Evolutionary conservation across 2,797 vertebrate genomes (phyloP).

Genomic region (Sebastes baramenuke): DNA sequence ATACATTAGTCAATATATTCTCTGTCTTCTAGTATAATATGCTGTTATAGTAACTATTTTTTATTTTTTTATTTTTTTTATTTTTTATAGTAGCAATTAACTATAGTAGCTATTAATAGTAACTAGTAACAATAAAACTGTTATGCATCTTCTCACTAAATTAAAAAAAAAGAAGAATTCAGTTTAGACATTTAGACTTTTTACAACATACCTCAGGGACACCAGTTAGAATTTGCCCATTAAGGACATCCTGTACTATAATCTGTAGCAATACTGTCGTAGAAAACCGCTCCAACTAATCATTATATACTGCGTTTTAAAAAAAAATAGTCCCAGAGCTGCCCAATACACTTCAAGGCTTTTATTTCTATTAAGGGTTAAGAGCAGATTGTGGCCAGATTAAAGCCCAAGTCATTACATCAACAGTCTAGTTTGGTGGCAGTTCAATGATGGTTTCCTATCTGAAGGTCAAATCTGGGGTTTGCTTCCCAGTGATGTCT

Average conservation of each 20-base stretch:
- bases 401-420: slow-evolving; percentile 38
- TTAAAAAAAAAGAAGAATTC: not conserved
- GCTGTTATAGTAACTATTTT: not conserved
- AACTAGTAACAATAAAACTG: not conserved
- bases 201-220: not conserved
- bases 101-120: too few species aligned
- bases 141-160: not conserved
- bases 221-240: not conserved
- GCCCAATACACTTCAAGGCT: not conserved
- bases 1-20: not conserved
- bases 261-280: not conserved
- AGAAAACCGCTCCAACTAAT: not conserved
- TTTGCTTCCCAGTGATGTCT: not conserved
- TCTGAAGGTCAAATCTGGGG: slow-evolving; percentile 28
- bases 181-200: not conserved
- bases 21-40: not conserved
- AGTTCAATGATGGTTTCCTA: slow-evolving; percentile 30
- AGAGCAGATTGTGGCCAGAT: slow-evolving; percentile 45
- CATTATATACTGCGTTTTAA: too few species aligned
- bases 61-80: too few species aligned
- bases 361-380: slow-evolving; percentile 6
- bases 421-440: slow-evolving; percentile 1
- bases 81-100: too few species aligned
- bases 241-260: not conserved
- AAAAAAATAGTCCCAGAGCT: not conserved